phyloP scores from a whole-genome alignment of 2,113 vertebrate genomes.

The Daboia siamensis region DNA sequence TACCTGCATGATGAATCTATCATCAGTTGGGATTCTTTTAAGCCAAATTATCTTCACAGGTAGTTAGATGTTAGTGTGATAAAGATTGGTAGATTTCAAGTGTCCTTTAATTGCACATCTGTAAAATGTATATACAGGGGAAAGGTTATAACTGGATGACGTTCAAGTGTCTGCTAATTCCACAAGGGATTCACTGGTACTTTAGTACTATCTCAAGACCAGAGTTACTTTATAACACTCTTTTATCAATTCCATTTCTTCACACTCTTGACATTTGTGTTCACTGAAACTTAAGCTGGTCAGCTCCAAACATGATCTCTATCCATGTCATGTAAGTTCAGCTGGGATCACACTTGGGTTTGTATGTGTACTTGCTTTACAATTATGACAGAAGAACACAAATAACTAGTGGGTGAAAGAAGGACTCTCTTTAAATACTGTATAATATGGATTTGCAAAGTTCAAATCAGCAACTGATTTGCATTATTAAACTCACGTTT shows the following conservation, averaged over 20 bases:
- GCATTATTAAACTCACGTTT: constrained; percentile 69
- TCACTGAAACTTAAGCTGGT: neutral
- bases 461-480: constrained; percentile 55
- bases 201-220: neutral
- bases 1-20: neutral
- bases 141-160: neutral
- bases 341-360: neutral
- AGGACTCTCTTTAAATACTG: constrained; percentile 34
- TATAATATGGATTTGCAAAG: constrained; percentile 50
- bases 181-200: neutral
- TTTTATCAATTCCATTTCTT: neutral
- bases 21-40: neutral
- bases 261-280: neutral
- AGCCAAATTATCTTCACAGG: neutral
- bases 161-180: neutral
- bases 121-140: neutral
- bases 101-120: neutral
- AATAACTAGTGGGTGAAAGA: constrained; percentile 22
- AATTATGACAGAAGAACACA: constrained; percentile 34
- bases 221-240: neutral
- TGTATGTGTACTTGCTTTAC: constrained; percentile 13
- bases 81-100: neutral
- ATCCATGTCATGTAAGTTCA: neutral
- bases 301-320: neutral
- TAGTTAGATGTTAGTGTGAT: neutral